Conservation (phyloP, 2,888 invertebrate genomes). For the Rhyacophila evoluta region DNA sequence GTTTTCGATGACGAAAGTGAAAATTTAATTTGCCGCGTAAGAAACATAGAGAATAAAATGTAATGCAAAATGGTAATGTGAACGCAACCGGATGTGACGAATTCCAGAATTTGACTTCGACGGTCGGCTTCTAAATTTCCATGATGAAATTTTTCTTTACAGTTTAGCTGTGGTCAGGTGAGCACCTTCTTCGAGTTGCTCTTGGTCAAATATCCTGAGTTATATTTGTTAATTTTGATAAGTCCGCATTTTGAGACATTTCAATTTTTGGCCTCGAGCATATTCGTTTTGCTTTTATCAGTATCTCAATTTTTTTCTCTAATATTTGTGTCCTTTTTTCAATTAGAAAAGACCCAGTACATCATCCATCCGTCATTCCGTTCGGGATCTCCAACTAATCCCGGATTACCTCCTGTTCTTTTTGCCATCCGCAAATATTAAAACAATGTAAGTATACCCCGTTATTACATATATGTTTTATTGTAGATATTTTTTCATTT, state of each 20-base stretch:
- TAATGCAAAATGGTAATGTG: not conserved
- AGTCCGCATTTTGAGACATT: not conserved
- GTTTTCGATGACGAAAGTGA: too few species aligned
- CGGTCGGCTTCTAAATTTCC: conserved; percentile 9
- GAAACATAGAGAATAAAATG: too few species aligned
- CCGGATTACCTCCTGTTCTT: conserved; percentile 5
- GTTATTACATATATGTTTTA: not conserved
- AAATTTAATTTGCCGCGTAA: too few species aligned
- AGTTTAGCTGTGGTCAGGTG: conserved; percentile 43
- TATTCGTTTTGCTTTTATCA: not conserved
- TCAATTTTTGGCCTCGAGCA: not conserved
- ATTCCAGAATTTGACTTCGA: not conserved
- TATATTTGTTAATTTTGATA: not conserved
- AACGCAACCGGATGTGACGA: not conserved
- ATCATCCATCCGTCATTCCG: conserved; percentile 22
- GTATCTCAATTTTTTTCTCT: too few species aligned
- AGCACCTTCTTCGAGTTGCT: conserved; percentile 27
- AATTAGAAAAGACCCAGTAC: not conserved
- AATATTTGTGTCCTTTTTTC: not conserved
- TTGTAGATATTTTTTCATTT: not conserved
- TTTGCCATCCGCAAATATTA: not conserved
- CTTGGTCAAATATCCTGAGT: not conserved
- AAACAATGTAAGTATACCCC: not conserved
- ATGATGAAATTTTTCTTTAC: conserved; percentile 20
- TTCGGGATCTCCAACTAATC: not conserved